Base-by-base conservation (phyloP, 2,797 vertebrate genomes). In the Chelonia mydas region DNA sequence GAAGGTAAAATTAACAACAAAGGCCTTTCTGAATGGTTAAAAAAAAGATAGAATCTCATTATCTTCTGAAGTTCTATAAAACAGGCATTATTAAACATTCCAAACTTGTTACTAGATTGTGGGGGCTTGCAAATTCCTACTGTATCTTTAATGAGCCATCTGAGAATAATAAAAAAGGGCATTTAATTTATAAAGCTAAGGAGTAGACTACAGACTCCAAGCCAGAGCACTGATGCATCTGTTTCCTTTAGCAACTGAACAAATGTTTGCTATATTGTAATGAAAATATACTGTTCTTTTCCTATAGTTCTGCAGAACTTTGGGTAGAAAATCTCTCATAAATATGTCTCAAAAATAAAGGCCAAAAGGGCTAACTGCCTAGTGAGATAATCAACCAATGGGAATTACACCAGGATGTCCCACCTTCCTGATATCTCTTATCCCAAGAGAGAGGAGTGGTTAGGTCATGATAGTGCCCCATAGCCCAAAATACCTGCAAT, bases 1-100 rank as follows among this genome's bases (percentile, higher is more conserved):
- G 81, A 77, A 95, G 90, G 89, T 91, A 93, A 94, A 96, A 91
- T 80, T 92, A 93, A 93, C n/a, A 95, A 94, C 80, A 94, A 94
- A 96, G 81, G 28, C 91, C 89, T 95, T 93, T 89, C 93, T 84
- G 72, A 94, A 59, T 88, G n/a, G 23, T 95, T 96, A 88, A 25
- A 81, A 81, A 81, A 88, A 57, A 95, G 93, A 90, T 59, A 96
- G 2, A 0, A 21, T 93, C 96, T 96, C 83, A 78, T 78, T 54
- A 88, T 86, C 88, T 92, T 96, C 55, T 72, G 54, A 41, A 95
- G 81, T 94, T 94, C 81, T 85, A 95, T 92, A 90, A 90, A 96
- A 92, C 95, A 96, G 92, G 85, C 94, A 92, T 91, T 97, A 97
- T 96, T 95, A 96, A 95, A 95, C 49, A 94, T 16, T 86, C 57